These are phyloP conservation scores for Xiphorhynchus erythropygius DNA, from an alignment of 2,797 vertebrate genomes.

Conservation along the genomic window DNA sequence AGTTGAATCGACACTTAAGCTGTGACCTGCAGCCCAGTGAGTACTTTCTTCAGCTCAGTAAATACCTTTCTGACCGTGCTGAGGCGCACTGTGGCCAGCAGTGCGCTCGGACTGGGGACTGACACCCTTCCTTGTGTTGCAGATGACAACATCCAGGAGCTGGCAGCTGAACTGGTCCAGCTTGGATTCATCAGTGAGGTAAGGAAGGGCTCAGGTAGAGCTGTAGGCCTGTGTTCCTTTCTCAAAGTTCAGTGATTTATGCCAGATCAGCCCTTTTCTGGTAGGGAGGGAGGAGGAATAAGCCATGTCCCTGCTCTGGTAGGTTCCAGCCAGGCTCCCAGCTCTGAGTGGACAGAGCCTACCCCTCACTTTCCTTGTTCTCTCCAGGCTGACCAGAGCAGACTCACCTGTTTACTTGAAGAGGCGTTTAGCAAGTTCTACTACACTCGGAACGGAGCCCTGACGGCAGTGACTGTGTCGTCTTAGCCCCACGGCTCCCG, in stretches of 20 bases:
- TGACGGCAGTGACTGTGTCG: slow-evolving; percentile 93
- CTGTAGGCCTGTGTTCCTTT: neutral
- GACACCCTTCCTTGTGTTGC: neutral
- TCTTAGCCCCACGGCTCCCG: slow-evolving; percentile 78
- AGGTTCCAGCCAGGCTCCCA: neutral
- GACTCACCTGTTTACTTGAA: slow-evolving; percentile 92
- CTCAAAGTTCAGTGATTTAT: fast-evolving
- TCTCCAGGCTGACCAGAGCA: slow-evolving; percentile 89
- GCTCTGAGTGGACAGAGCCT: neutral
- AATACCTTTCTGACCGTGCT: neutral
- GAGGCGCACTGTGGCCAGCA: neutral
- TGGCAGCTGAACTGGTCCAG: slow-evolving; percentile 95
- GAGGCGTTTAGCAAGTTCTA: slow-evolving; percentile 96
- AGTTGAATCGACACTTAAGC: slow-evolving; percentile 96
- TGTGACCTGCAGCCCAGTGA: slow-evolving; percentile 94
- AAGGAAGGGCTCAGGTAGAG: neutral
- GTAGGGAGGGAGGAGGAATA: neutral
- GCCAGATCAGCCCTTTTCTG: neutral
- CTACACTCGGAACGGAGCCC: slow-evolving; percentile 87
- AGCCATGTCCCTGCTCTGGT: neutral
- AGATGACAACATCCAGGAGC: slow-evolving; percentile 96
- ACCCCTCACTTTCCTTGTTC: neutral
- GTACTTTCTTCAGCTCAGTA: slow-evolving; percentile 82
- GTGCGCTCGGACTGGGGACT: fast-evolving
- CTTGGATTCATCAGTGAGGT: slow-evolving; percentile 98